A percentile compares a stretch with the other conserved stretches of the same genome.
Evolutionary conservation across 2,888 invertebrate species (phyloP).

Genomic region (Colletes collaris): DNA sequence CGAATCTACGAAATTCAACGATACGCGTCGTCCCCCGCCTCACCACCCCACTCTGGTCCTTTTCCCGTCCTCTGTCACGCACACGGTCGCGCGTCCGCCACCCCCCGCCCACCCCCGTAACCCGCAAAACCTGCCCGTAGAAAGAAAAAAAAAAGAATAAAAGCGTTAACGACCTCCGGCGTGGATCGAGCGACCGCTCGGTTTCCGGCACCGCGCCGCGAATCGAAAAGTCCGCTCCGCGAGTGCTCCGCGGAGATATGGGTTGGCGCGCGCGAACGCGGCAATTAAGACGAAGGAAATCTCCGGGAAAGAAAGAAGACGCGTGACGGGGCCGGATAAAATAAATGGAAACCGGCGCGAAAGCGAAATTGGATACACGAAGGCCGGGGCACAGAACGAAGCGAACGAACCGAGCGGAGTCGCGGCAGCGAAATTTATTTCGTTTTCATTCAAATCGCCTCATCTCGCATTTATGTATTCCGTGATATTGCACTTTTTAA

Average conservation of each 20-base stretch:
- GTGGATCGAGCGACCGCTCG: not conserved
- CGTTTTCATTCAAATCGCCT: slow-evolving; percentile 81
- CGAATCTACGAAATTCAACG: slow-evolving; percentile 51
- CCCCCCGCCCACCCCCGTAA: not conserved
- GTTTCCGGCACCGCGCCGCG: slow-evolving; percentile 20
- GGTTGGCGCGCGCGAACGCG: slow-evolving; percentile 38
- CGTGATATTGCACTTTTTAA: slow-evolving; percentile 81
- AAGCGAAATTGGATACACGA: slow-evolving; percentile 75
- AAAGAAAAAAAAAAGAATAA: slow-evolving; percentile 42
- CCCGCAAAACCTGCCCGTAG: too few relatives aligned
- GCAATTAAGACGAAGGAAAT: slow-evolving; percentile 51
- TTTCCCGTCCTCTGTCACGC: too few relatives aligned
- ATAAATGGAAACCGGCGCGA: slow-evolving; percentile 75
- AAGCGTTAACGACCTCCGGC: slow-evolving; percentile 62
- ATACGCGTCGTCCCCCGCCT: not conserved
- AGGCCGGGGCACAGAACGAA: slow-evolving; percentile 43
- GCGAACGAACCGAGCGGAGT: slow-evolving; percentile 63
- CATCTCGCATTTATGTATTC: slow-evolving; percentile 82
- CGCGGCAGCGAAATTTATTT: slow-evolving; percentile 78
- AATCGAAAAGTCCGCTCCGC: slow-evolving; percentile 19
- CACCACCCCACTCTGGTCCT: not conserved
- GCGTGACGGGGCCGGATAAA: slow-evolving; percentile 62
- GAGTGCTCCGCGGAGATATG: slow-evolving; percentile 41
- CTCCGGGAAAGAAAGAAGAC: slow-evolving; percentile 36
- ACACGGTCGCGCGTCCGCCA: too few relatives aligned